Evolutionary conservation across 2,113 vertebrate genomes (phyloP), one percentile per base, ranked within the genome.

Genomic region (Gallinago media): DNA sequence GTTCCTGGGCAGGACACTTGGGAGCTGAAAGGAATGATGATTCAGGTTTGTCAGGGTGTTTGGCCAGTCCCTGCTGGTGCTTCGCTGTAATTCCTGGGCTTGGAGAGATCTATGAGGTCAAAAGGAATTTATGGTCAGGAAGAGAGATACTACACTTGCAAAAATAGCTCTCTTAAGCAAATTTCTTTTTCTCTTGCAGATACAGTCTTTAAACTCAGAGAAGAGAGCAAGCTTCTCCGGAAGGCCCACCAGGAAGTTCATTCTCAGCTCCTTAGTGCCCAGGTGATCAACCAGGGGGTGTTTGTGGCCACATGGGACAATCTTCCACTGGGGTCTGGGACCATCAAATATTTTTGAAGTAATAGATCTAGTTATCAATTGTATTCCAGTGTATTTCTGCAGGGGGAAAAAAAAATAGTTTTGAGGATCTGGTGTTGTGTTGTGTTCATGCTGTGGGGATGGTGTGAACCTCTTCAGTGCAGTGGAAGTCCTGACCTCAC

Each of bases 191-290:
- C 34, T 87, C 29, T 88, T 92, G 47, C 95, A 98, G 98, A 98
- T 46, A 98, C 95, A 0, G 85, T 98, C 34, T 86, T 77, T 26
- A 98, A 98, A 68, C 96, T 98, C 3, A 56, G 94, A 88, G 98
- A 98, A 44, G 98, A 98, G 87, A 98, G 97, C 88, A 98, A 96
- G 20, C 97, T 98, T 0, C 96, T 98, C 11, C 96, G 97, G 42
- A 98, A 97, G 8, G 96, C 98, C 3, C 98, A 98, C 62, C 97
- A 97, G 65, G 97, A 98, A 11, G 94, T 98, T 46, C 98, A 98
- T 56, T 65, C 89, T 0, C 97, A 98, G 88, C 98, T 98, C 21
- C 95, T 98, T 18, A 92, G 4, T 7, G 97, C 98, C 54, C 98
- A 98, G 97, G 98, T 98, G 94, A 47, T 12, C 40, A 8, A 6